phyloP scores from a whole-genome alignment of 2,113 vertebrate genomes.

The Rhea americana region DNA sequence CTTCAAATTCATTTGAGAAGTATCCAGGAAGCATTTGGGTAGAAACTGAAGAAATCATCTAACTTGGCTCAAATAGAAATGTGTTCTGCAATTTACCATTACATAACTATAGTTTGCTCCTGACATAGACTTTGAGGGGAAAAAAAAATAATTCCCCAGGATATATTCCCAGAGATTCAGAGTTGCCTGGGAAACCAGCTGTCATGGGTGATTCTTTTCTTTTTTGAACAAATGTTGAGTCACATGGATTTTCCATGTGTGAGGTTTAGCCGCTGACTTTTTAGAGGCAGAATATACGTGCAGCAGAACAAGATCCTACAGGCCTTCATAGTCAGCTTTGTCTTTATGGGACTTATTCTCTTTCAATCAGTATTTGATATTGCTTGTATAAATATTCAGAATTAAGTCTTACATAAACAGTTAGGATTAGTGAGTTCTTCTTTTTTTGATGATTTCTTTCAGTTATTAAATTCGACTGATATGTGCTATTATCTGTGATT shows the following conservation, averaged over 20 bases:
- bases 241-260: conserved; percentile 40
- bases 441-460: background rate
- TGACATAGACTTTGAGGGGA: background rate
- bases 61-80: background rate
- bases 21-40: background rate
- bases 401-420: background rate
- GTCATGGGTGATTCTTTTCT: conserved; percentile 13
- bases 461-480: background rate
- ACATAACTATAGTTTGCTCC: background rate
- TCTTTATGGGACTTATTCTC: background rate
- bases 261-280: conserved; percentile 18
- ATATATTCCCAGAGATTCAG: conserved; percentile 19
- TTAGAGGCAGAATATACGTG: background rate
- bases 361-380: background rate
- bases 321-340: background rate
- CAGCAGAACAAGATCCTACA: background rate
- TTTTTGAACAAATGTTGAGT: conserved; percentile 41
- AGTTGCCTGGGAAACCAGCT: conserved; percentile 49
- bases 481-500: background rate
- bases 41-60: background rate
- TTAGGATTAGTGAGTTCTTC: background rate
- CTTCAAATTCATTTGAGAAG: background rate
- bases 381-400: conserved; percentile 8
- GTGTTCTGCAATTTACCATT: background rate
- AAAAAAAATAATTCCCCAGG: background rate